Base-by-base conservation (phyloP, 1,140 invertebrate genomes). In the Forficula auricularia region DNA sequence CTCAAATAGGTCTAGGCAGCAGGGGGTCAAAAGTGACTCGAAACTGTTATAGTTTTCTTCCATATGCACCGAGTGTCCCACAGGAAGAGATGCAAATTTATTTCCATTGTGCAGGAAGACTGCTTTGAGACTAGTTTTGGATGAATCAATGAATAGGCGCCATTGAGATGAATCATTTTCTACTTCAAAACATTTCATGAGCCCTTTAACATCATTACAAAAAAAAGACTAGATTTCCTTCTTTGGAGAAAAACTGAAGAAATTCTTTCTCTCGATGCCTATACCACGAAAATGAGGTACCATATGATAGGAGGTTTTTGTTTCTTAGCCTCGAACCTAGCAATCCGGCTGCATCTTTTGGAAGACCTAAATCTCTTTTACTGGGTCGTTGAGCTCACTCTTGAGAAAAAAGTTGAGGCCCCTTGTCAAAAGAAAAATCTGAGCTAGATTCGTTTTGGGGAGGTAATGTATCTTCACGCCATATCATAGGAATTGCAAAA, bases 41-140 rank as follows among this genome's bases (percentile, higher is more conserved):
- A n/a, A n/a, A n/a, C n/a, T n/a, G n/a, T n/a, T 58, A 59, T 42
- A n/a, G n/a, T 51, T 44, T 52, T 61, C 56, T 52, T 59, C 57
- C 3, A 58, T 36, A 19, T 52, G 41, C 19, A 49, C 50, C 12
- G 49, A 53, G 48, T 57, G 52, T 31, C 50, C 53, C 35, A 56
- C 44, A 27, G 52, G 56, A 38, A 57, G 48, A 10, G 44, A 49
- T 14, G 45, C 48, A 50, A 52, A n/a, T n/a, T n/a, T n/a, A n/a
- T n/a, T n/a, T n/a, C n/a, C n/a, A n/a, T n/a, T n/a, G n/a, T n/a
- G n/a, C n/a, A 61, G 40, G 19, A 62, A 42, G 32, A 61, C 52
- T 48, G 50, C 54, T 52, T 63, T 63, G 19, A 59, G 45, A 45
- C 53, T 62, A 41, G 40, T 50, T 48, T 55, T 57, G n/a, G 52